Conservation (phyloP, 2,888 invertebrate genomes). For the Agriotes lineatus region DNA sequence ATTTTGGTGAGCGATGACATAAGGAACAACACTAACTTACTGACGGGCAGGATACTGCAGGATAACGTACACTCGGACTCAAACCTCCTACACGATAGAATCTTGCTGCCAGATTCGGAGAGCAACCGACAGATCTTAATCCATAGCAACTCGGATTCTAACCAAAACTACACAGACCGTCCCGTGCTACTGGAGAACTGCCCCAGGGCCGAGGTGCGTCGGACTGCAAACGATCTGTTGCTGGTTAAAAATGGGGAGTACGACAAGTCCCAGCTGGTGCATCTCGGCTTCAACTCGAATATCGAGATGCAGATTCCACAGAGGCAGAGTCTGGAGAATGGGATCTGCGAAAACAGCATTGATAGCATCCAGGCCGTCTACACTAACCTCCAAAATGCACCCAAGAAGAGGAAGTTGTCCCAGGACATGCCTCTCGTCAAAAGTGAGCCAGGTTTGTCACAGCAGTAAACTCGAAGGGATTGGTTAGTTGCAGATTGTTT, state of each 20-base stretch:
- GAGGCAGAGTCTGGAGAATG: conserved; percentile 48
- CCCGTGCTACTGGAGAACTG: conserved; percentile 42
- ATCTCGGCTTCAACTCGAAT: conserved; percentile 56
- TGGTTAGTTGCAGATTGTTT: neutral
- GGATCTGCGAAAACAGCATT: conserved; percentile 54
- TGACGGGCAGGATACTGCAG: conserved; percentile 51
- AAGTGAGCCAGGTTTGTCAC: conserved; percentile 87
- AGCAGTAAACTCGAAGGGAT: no score
- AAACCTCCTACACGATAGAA: conserved; percentile 36
- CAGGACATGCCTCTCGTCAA: conserved; percentile 82
- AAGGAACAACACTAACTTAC: conserved; percentile 47
- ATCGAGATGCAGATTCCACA: conserved; percentile 53
- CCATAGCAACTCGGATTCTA: conserved; percentile 46
- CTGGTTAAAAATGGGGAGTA: conserved; percentile 57
- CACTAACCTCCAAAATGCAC: conserved; percentile 62
- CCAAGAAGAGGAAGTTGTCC: conserved; percentile 82
- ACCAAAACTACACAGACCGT: conserved; percentile 54
- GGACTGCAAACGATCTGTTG: conserved; percentile 46
- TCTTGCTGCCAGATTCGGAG: conserved; percentile 50
- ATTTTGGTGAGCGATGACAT: conserved; percentile 46
- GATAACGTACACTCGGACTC: conserved; percentile 35
- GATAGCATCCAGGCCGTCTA: conserved; percentile 64
- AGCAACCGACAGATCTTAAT: conserved; percentile 54
- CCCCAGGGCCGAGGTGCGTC: conserved; percentile 31
- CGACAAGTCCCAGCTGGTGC: conserved; percentile 57